Evolutionary conservation across 2,797 vertebrate genomes (phyloP), one percentile per base, ranked within the genome.

Genomic region (Linurgus olivaceus): DNA sequence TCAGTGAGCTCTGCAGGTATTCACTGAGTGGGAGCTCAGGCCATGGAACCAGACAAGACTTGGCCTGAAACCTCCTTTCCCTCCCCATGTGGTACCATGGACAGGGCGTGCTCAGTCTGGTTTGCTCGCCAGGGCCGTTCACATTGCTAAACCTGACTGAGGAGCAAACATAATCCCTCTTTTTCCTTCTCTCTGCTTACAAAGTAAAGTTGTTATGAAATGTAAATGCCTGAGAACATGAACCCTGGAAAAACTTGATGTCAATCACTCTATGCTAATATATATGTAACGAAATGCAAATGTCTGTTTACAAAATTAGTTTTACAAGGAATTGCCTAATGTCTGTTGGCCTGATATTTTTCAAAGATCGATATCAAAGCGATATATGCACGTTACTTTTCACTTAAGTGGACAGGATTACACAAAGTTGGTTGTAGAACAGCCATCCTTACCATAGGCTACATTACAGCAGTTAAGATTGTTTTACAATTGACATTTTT

Each of bases 321-420:
- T 62, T 84, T 61, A 94, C 72, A 86, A 61, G 42, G 31, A 72
- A 86, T 94, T 96, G 50, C 92, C 96, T 90, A 75, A 72, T 17
- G 37, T 92, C 62, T 59, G 55, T 78, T 93, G 81, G 84, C 63
- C n/a, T 66, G 51, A 10, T 62, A 85, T 86, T 95, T 95, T 91
- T 84, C 61, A 94, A 95, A 90, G 20, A 92, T 19, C 88, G 35
- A 44, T 76, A 55, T 76, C 94, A 61, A 78, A 88, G 57, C 40
- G 7, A 88, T 94, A 94, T 35, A 54, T 48, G 48, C 62, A 80
- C 0, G 11, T 93, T 95, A 90, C 61, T 96, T 95, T 88, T 80
- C 67, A 83, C 77, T 90, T 77, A 94, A 93, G 54, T 82, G 40
- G 88, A 88, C 31, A 81, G 96, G 73, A 85, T 94, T 91, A 71